These are phyloP conservation scores for Ostrea edulis DNA, from an alignment of 1,140 invertebrate species.

Conservation along the genomic window DNA sequence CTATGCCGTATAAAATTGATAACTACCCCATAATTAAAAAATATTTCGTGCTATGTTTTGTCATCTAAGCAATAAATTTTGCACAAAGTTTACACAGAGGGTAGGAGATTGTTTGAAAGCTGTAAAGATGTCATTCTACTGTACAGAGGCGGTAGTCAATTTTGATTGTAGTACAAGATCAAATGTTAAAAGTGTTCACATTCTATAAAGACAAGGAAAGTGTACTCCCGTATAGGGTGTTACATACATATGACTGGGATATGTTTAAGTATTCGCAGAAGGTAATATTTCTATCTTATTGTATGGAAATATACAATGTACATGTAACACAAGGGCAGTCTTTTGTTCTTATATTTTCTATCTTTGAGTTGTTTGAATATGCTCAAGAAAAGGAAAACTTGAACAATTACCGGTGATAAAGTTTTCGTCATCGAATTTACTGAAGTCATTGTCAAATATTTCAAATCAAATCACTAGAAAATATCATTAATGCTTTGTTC, in stretches of 20 bases:
- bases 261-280: constrained; percentile 9
- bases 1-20: neutral
- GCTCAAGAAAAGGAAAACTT: too few relatives aligned
- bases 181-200: neutral
- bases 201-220: neutral
- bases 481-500: too few relatives aligned
- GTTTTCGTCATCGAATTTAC: too few relatives aligned
- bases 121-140: neutral
- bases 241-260: neutral
- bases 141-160: neutral
- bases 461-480: too few relatives aligned
- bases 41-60: neutral
- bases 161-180: neutral
- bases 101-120: constrained; percentile 14
- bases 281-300: too few relatives aligned
- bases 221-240: neutral
- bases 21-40: neutral
- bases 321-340: too few relatives aligned
- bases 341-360: too few relatives aligned
- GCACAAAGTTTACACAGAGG: constrained; percentile 5
- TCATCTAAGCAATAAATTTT: neutral
- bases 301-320: too few relatives aligned
- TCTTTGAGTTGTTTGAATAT: too few relatives aligned
- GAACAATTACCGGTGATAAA: too few relatives aligned
- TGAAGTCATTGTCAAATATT: too few relatives aligned